Percentiles rank a stretch among this genome's conserved stretches.
These are phyloP conservation scores for Uloborus diversus DNA, from an alignment of 1,140 invertebrate genomes.

Conservation along the genomic window DNA sequence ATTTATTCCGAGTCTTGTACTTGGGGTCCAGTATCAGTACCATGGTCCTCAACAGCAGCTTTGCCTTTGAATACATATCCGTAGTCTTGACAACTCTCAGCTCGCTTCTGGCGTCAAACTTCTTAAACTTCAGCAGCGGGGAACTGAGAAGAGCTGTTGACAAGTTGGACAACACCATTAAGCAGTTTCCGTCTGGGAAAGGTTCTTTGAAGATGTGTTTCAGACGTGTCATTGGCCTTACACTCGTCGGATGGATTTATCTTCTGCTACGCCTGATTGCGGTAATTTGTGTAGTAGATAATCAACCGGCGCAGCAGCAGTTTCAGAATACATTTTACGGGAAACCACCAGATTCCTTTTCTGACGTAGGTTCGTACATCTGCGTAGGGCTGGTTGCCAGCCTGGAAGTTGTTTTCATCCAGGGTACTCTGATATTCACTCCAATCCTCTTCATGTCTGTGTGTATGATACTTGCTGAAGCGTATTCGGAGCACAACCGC, in stretches of 20 bases:
- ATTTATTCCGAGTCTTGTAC: constrained; percentile 28
- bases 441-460: constrained; percentile 58
- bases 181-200: constrained; percentile 20
- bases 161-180: constrained; percentile 37
- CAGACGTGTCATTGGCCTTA: constrained; percentile 28
- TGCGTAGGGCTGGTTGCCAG: constrained; percentile 28
- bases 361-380: constrained; percentile 7
- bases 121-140: neutral
- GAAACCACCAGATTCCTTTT: constrained; percentile 24
- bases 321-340: constrained; percentile 44
- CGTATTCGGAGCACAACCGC: constrained; percentile 51
- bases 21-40: constrained; percentile 28
- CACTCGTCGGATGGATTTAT: constrained; percentile 44
- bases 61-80: constrained; percentile 49
- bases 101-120: constrained; percentile 10
- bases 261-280: constrained; percentile 26
- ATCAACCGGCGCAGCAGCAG: constrained; percentile 29
- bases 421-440: constrained; percentile 56
- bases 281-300: constrained; percentile 40
- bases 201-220: constrained; percentile 12
- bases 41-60: constrained; percentile 40
- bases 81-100: constrained; percentile 37
- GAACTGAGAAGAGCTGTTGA: constrained; percentile 27
- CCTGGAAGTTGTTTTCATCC: constrained; percentile 55
- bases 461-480: constrained; percentile 51